Percentiles rank a stretch among this genome's conserved stretches.
Conservation (phyloP, 2,113 vertebrate genomes). For the Anguilla japonica region DNA sequence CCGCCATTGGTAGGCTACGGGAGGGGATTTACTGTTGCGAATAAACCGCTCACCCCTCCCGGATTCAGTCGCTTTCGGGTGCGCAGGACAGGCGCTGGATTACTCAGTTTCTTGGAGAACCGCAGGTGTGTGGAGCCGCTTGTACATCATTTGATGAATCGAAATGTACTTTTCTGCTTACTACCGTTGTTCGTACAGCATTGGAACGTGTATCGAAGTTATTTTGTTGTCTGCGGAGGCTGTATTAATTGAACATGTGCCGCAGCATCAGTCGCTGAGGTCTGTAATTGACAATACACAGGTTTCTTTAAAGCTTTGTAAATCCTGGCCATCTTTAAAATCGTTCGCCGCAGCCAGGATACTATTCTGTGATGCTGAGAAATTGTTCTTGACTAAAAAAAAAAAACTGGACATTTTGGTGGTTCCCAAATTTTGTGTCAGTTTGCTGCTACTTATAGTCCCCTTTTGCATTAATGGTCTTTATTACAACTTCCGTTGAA, state of each 20-base stretch:
- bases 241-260: background rate
- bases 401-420: background rate
- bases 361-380: background rate
- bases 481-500: background rate
- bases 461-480: background rate
- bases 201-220: too few relatives aligned
- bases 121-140: background rate
- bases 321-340: background rate
- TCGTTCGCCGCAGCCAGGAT: background rate
- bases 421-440: background rate
- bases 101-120: background rate
- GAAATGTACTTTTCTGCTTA: too few relatives aligned
- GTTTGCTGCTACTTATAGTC: background rate
- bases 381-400: background rate
- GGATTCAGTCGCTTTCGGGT: background rate
- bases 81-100: background rate
- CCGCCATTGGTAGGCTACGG: background rate
- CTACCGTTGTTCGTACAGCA: too few relatives aligned
- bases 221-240: background rate
- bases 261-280: background rate
- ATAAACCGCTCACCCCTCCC: background rate
- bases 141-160: background rate
- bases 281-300: background rate
- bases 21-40: conserved; percentile 3
- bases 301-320: background rate